Evolutionary conservation across 1,140 invertebrate species (phyloP).

Genomic region (Artemia franciscana): DNA sequence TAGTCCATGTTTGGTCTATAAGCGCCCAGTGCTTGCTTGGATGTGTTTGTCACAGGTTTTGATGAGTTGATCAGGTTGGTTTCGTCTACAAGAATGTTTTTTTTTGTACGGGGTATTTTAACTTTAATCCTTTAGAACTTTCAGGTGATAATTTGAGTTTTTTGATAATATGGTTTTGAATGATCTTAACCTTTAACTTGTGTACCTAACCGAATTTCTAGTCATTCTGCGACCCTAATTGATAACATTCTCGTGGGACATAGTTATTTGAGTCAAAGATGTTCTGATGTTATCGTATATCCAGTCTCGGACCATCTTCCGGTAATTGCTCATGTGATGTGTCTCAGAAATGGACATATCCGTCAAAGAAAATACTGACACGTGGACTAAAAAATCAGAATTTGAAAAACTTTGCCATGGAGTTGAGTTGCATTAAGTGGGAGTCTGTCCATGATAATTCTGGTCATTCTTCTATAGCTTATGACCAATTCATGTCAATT

Average conservation of each 20-base stretch:
- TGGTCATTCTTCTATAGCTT: neutral
- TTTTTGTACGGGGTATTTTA: too few species aligned
- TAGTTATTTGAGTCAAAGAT: too few species aligned
- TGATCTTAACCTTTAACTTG: neutral
- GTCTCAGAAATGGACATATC: neutral
- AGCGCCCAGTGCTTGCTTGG: too few species aligned
- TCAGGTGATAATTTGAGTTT: too few species aligned
- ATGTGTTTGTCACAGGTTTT: too few species aligned
- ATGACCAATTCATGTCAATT: neutral
- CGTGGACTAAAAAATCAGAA: neutral
- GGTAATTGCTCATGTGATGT: neutral
- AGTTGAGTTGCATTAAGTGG: neutral
- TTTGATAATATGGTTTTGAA: neutral
- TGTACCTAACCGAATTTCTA: neutral
- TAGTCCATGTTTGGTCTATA: too few species aligned
- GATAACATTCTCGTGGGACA: neutral
- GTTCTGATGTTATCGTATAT: neutral
- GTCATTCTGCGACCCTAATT: neutral
- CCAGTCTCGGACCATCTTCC: neutral
- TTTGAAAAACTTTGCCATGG: neutral
- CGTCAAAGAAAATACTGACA: neutral
- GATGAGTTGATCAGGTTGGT: too few species aligned
- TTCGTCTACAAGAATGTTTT: too few species aligned
- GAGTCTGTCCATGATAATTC: neutral
- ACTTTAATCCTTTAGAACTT: too few species aligned